Evolutionary conservation across 2,888 invertebrate species (phyloP), one percentile per base, ranked within the genome.

Genomic region (Drosophila buzzatii): DNA sequence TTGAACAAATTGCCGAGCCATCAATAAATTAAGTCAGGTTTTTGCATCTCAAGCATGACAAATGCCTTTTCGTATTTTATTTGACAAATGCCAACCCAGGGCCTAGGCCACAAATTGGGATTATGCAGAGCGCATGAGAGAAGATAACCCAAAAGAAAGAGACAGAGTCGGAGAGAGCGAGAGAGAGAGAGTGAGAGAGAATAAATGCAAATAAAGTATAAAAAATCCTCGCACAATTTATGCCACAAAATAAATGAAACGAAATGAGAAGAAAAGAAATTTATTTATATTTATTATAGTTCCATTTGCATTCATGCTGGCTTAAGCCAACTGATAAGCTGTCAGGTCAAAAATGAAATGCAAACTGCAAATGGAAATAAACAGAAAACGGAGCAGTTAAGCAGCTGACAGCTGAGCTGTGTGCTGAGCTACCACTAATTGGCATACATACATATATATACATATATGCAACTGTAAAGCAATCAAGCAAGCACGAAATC

Each of bases 391-490:
- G 20, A 51, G 51, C n/a, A 42, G 35, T 20, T 27, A n/a, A 51
- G 51, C 20, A 45, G 35, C 33, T 64, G 53, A 45, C 31, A 63
- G 57, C 16, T 51, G 37, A 45, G 44, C 5, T 73, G 72, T 60
- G 55, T 33, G 53, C 58, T 63, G 58, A 59, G 62, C 39, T 31
- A 37, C 20, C 55, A 57, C 70, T 79, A 84, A 87, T 86, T 84
- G 87, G 64, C 69, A 74, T 70, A 67, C 72, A 72, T 73, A 73
- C 35, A 37, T 16, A n/a, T 67, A 74, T 70, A 67, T 70, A 70
- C 72, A 73, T 52, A 23, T 16, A n/a, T 42, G 64, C 68, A 35
- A 16, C 39, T 37, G 52, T 14, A 37, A 37, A n/a, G 51, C 60
- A 77, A 85, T 83, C 63, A 62, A 70, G 8, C 31, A 0, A 4